Base-by-base conservation (phyloP, 2,113 vertebrate genomes). In the Dryoscopus gambensis region DNA sequence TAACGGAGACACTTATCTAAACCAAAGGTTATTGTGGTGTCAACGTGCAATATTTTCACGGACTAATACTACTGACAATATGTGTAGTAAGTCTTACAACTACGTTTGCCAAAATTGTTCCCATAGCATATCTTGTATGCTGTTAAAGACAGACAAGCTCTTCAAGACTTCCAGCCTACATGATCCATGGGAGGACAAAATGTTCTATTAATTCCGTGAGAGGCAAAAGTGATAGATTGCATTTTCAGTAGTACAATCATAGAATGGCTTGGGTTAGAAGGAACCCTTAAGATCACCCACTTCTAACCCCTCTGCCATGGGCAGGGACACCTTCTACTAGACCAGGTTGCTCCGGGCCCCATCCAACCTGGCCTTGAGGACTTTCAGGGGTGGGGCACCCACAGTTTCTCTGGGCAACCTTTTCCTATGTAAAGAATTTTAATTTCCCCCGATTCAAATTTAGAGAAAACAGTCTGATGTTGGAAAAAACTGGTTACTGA, bases 171-270 rank as follows among this genome's bases (percentile, higher is more conserved):
- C 20, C 40, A 84, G 60, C 33, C 42, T 62, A 33, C 23, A 33
- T 0, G 0, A 39, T 33, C 47, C 40, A 46, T 0, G 1, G 20
- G 88, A 85, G 28, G 67, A 68, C 25, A 77, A 79, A 71, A 81
- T 7, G 10, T 73, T 75, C 44, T 20, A 22, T 10, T 53, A 46
- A 64, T 15, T 87, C 13, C 28, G 5, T 40, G 27, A 65, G 15
- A 79, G 35, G 5, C 13, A 81, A 89, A 84, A 59, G 4, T 8
- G 24, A 62, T 8, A 65, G 27, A 52, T 44, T 2, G 6, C 19
- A 59, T 56, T 44, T 55, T 63, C 39, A 55, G 33, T 59, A 63
- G 62, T 44, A 44, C 47, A 56, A 42, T 33, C 18, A 49, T 16
- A 37, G 40, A 76, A 23, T 11, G 5, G 4, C 12, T 69, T 42